Evolutionary conservation across 2,797 vertebrate genomes (phyloP).

Genomic region (Pempheris klunzingeri): DNA sequence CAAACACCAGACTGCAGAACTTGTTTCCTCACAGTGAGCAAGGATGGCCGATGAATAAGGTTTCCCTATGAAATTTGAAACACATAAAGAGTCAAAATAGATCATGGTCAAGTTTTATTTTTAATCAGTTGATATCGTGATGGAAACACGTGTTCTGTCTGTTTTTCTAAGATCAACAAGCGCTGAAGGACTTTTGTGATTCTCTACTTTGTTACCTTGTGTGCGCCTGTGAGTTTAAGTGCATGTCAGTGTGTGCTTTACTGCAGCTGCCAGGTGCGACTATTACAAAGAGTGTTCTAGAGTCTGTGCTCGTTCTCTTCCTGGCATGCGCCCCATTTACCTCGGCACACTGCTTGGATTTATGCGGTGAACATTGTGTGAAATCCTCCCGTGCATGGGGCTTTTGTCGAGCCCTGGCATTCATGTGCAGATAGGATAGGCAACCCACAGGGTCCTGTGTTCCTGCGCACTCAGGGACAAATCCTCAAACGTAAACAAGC

Average conservation of each 20-base stretch:
- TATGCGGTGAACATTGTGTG: slow-evolving; percentile 63
- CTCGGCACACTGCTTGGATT: slow-evolving; percentile 62
- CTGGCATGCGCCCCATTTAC: slow-evolving; percentile 63
- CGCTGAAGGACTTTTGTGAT: neutral
- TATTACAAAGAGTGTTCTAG: slow-evolving; percentile 64
- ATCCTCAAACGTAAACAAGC: slow-evolving; percentile 52
- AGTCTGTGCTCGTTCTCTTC: slow-evolving; percentile 48
- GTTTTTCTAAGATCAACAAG: slow-evolving; percentile 8
- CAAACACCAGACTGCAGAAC: neutral
- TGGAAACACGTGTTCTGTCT: slow-evolving; percentile 27
- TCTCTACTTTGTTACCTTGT: neutral
- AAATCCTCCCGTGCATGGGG: slow-evolving; percentile 50
- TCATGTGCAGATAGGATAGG: slow-evolving; percentile 56
- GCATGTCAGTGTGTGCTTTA: slow-evolving; percentile 25
- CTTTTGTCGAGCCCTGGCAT: slow-evolving; percentile 69
- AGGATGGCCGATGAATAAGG: neutral
- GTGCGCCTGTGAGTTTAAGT: slow-evolving; percentile 16
- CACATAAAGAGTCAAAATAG: slow-evolving; percentile 1
- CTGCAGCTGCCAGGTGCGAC: slow-evolving; percentile 52
- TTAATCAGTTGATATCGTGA: slow-evolving; percentile 26
- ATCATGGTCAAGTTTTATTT: slow-evolving; percentile 7
- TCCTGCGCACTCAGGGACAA: slow-evolving; percentile 31
- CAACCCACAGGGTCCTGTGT: slow-evolving; percentile 35
- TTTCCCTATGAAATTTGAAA: neutral
- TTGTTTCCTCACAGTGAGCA: neutral